A percentile compares a stretch with the other conserved stretches of the same genome.
Evolutionary conservation across 2,113 vertebrate species (phyloP).

Genomic region (Dasyornis broadbenti): DNA sequence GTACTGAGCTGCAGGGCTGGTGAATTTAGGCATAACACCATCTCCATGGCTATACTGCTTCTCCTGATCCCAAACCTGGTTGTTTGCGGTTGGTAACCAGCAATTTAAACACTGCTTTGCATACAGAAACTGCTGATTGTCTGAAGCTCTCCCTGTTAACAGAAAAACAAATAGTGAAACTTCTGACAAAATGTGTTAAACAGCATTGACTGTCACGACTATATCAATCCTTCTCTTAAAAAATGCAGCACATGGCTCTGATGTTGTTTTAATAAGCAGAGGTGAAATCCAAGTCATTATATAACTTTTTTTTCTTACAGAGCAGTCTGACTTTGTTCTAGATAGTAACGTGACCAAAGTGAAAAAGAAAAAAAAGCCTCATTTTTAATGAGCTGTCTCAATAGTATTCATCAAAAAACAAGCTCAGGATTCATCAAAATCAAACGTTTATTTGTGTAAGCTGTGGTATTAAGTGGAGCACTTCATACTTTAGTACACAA

Average conservation of each 20-base stretch:
- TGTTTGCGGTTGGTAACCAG: not conserved
- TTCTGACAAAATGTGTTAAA: not conserved
- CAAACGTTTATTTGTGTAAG: constrained; percentile 41
- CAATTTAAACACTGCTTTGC: not conserved
- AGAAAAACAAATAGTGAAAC: not conserved
- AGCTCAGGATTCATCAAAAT: constrained; percentile 28
- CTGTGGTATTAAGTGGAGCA: constrained; percentile 21
- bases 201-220: not conserved
- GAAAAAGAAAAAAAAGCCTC: not conserved
- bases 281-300: constrained; percentile 38
- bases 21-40: not conserved
- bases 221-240: not conserved
- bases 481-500: constrained; percentile 10
- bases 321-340: constrained; percentile 42
- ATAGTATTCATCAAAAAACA: constrained; percentile 54
- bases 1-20: not conserved
- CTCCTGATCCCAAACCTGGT: not conserved
- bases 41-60: not conserved
- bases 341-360: constrained; percentile 37
- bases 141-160: not conserved
- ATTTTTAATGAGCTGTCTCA: constrained; percentile 58
- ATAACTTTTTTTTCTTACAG: not conserved
- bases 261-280: constrained; percentile 34
- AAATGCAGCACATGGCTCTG: not conserved
- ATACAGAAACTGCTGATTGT: not conserved